phyloP scores from a whole-genome alignment of 2,113 vertebrate species.

The Piprites chloris region DNA sequence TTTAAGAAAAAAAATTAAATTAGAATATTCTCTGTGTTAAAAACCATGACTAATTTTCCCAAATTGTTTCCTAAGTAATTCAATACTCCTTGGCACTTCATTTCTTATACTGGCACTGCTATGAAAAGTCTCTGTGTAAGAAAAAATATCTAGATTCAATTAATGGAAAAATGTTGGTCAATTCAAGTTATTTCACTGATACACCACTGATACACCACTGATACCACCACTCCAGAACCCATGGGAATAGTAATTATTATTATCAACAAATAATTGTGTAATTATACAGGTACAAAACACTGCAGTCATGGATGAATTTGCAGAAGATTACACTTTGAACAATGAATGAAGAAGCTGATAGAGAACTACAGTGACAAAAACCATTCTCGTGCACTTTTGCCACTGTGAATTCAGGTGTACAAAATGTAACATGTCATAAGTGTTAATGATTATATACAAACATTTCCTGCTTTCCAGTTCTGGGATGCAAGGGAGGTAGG shows the following conservation, averaged over 20 bases:
- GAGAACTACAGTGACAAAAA: background rate
- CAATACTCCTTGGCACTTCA: background rate
- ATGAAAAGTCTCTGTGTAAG: background rate
- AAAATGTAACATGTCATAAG: background rate
- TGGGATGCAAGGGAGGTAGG: accelerated
- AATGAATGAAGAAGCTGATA: background rate
- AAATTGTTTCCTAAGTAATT: background rate
- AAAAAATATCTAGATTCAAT: background rate
- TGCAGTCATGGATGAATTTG: background rate
- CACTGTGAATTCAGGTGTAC: background rate
- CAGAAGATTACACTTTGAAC: background rate
- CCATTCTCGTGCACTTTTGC: background rate
- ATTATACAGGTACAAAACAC: background rate
- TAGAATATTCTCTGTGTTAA: background rate
- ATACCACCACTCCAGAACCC: background rate
- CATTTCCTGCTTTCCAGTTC: background rate
- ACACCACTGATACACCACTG: background rate
- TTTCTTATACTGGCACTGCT: background rate
- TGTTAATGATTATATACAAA: background rate
- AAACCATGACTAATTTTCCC: background rate
- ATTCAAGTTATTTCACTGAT: background rate
- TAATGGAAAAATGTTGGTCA: background rate
- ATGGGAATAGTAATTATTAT: background rate
- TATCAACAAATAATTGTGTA: background rate
- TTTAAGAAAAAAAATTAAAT: background rate